These are phyloP conservation scores for Hycleus cichorii DNA, from an alignment of 1,140 invertebrate species.

Conservation along the genomic window DNA sequence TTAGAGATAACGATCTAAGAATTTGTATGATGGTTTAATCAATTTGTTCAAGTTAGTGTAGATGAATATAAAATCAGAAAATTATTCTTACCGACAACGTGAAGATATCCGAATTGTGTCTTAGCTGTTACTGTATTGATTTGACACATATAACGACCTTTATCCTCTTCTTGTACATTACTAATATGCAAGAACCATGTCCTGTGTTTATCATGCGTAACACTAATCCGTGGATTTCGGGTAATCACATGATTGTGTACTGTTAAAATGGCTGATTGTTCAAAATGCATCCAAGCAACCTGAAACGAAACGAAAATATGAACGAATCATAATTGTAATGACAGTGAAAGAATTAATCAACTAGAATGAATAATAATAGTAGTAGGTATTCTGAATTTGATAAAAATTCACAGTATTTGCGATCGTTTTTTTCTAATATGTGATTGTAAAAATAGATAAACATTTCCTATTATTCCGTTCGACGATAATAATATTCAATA, in stretches of 20 bases:
- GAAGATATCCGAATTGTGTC: slow-evolving; percentile 85
- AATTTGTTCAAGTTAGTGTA: too few species aligned
- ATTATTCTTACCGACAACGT: slow-evolving; percentile 77
- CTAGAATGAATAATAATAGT: too few species aligned
- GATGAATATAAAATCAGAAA: too few species aligned
- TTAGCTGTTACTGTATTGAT: slow-evolving; percentile 91
- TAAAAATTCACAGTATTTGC: too few species aligned
- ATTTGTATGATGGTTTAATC: too few species aligned
- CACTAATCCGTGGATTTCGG: slow-evolving; percentile 81
- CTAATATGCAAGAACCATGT: slow-evolving; percentile 89
- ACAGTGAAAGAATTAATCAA: too few species aligned
- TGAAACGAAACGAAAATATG: slow-evolving; percentile 42
- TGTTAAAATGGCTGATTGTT: slow-evolving; percentile 86
- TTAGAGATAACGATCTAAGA: too few species aligned
- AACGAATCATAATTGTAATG: not conserved
- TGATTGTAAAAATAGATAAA: too few species aligned
- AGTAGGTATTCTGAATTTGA: too few species aligned
- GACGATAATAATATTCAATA: too few species aligned
- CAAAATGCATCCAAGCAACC: slow-evolving; percentile 94
- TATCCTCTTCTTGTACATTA: slow-evolving; percentile 83
- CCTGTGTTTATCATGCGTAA: slow-evolving; percentile 72
- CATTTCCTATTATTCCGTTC: too few species aligned
- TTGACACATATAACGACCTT: slow-evolving; percentile 92
- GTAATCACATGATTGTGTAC: slow-evolving; percentile 90
- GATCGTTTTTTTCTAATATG: too few species aligned